phyloP scores from a whole-genome alignment of 1,140 invertebrate species.

The Caenorhabditis elegans region WBcel235 BX284606.5:8323001-8323500 shows the following conservation, averaged over 20 bases:
- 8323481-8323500: too few relatives aligned
- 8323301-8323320: background rate
- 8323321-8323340: constrained; percentile 4
- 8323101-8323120: constrained; percentile 4
- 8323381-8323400: background rate
- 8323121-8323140: constrained; percentile 19
- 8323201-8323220: constrained; percentile 25
- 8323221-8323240: constrained; percentile 6
- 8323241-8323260: constrained; percentile 17
- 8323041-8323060: background rate
- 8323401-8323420: background rate
- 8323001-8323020: constrained; percentile 10
- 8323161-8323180: constrained; percentile 36
- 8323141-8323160: constrained; percentile 37
- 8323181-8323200: constrained; percentile 33
- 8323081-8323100: constrained; percentile 26
- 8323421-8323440: too few relatives aligned
- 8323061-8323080: background rate
- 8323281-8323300: background rate
- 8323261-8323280: background rate
- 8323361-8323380: background rate
- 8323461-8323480: too few relatives aligned
- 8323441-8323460: too few relatives aligned
- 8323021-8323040: background rate
- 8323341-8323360: background rate